Percentiles rank a stretch among this genome's conserved stretches.
These are phyloP conservation scores for Platycheirus rosarum DNA, from an alignment of 2,888 invertebrate genomes.

Conservation along the genomic window DNA sequence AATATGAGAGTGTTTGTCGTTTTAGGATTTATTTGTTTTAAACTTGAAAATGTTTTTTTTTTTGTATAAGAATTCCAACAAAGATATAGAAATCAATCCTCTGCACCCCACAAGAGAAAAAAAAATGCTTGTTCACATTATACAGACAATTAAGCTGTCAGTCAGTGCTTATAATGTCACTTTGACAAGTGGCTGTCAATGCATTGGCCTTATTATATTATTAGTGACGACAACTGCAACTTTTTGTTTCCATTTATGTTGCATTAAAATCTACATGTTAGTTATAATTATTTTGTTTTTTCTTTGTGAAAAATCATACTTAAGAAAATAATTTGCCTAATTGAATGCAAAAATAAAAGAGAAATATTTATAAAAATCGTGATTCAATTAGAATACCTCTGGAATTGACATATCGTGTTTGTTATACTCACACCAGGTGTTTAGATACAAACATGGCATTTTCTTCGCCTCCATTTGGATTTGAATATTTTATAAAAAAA, in stretches of 20 bases:
- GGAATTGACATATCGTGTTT: conserved; percentile 7
- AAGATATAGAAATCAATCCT: conserved; percentile 22
- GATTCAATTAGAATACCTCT: conserved; percentile 63
- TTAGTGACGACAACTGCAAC: conserved; percentile 29
- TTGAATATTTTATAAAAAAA: neutral
- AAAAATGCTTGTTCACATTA: conserved; percentile 35
- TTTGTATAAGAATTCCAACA: conserved; percentile 13
- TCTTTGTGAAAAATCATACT: conserved; percentile 5
- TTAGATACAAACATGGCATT: conserved; percentile 14
- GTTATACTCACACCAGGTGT: conserved; percentile 42
- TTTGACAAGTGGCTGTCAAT: conserved; percentile 68
- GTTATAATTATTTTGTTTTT: conserved; percentile 36
- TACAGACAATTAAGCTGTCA: conserved; percentile 72
- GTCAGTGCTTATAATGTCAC: conserved; percentile 75
- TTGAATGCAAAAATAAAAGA: conserved; percentile 54
- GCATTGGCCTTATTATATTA: conserved; percentile 52
- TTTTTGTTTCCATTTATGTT: conserved; percentile 14
- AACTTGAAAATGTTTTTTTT: neutral
- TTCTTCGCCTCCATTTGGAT: conserved; percentile 25
- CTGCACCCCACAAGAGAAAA: conserved; percentile 13
- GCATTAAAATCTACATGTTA: conserved; percentile 60
- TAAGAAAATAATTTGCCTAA: conserved; percentile 49
- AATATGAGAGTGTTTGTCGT: conserved; percentile 52
- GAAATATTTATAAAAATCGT: too few species aligned
- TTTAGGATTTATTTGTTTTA: conserved; percentile 53